These are phyloP conservation scores for Entomobrya multifasciata DNA, from an alignment of 2,888 invertebrate genomes.

Conservation along the genomic window DNA sequence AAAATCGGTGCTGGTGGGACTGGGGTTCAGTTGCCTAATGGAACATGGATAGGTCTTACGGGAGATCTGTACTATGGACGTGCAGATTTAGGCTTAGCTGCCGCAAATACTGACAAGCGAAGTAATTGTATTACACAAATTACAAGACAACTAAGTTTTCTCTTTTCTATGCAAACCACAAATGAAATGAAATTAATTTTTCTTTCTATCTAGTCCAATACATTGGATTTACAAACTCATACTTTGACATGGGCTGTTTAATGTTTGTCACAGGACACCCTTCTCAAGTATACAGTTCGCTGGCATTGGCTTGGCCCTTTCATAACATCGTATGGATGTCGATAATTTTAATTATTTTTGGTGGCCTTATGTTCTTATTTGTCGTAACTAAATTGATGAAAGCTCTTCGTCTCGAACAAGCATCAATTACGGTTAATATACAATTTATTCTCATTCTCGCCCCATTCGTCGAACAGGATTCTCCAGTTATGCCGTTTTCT, in stretches of 20 bases:
- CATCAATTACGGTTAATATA: neutral
- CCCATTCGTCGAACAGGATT: slow-evolving; percentile 69
- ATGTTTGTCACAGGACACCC: slow-evolving; percentile 72
- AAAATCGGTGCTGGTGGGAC: slow-evolving; percentile 68
- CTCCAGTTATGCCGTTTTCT: neutral
- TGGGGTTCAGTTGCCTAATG: slow-evolving; percentile 68
- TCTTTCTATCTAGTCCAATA: neutral
- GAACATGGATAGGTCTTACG: slow-evolving; percentile 73
- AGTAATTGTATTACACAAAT: too few species aligned
- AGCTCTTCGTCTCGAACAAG: neutral
- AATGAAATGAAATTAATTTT: neutral
- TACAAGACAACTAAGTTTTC: too few species aligned
- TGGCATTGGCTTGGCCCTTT: slow-evolving; percentile 69
- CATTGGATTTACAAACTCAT: slow-evolving; percentile 51
- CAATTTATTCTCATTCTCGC: slow-evolving; percentile 35
- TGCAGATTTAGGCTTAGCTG: slow-evolving; percentile 65
- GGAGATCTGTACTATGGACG: slow-evolving; percentile 62
- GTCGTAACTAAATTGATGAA: neutral
- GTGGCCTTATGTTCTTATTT: slow-evolving; percentile 24
- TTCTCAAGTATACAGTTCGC: slow-evolving; percentile 34
- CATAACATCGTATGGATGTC: slow-evolving; percentile 37
- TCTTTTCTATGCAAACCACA: too few species aligned
- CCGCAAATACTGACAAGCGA: slow-evolving; percentile 67
- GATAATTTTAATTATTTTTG: neutral
- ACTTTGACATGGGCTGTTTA: slow-evolving; percentile 65